phyloP scores from a whole-genome alignment of 2,888 invertebrate genomes.

The Monoplex corrugatus region DNA sequence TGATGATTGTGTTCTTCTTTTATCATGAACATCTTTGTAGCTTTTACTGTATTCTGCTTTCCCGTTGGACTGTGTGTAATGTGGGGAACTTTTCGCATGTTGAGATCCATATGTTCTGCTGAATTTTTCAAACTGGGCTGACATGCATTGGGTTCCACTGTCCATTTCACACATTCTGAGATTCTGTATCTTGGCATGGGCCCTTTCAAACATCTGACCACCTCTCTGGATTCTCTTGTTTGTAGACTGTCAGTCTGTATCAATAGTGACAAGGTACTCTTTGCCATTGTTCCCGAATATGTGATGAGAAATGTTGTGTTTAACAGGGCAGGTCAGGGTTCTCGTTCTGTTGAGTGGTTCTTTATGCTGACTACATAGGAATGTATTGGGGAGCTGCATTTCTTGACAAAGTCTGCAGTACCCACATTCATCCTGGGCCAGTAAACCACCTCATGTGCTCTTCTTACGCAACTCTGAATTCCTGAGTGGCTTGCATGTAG shows the following conservation, averaged over 20 bases:
- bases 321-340: neutral
- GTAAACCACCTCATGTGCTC: neutral
- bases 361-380: neutral
- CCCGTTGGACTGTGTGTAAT: neutral
- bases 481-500: neutral
- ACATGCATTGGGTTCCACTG: neutral
- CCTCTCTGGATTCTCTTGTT: neutral
- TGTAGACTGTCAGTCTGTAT: neutral
- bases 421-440: neutral
- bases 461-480: neutral
- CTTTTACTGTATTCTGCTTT: neutral
- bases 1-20: neutral
- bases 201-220: neutral
- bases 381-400: neutral
- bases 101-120: neutral
- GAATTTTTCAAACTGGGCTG: neutral
- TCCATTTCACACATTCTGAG: neutral
- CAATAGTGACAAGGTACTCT: neutral
- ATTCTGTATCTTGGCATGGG: neutral
- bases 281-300: neutral
- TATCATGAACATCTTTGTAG: neutral
- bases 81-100: neutral
- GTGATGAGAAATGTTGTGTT: neutral
- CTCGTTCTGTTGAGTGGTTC: no score
- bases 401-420: neutral